These are phyloP conservation scores for Callorhinus ursinus DNA, from an alignment of 2,113 vertebrate genomes.

Conservation along the genomic window DNA sequence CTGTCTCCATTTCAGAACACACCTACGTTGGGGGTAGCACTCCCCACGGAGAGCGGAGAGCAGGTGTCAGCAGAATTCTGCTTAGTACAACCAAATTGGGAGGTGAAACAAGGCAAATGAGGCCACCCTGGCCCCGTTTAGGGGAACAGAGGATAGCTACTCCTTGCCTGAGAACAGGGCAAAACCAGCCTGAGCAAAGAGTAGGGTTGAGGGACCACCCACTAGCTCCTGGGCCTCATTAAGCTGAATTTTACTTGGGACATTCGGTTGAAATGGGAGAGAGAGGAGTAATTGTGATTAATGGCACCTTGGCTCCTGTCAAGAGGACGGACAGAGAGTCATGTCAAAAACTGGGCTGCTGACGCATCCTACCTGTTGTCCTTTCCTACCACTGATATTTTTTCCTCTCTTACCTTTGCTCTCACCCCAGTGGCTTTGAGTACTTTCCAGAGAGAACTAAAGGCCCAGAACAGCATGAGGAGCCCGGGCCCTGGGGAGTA, in stretches of 20 bases:
- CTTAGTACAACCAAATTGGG: neutral
- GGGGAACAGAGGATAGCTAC: neutral
- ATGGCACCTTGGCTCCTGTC: constrained; percentile 9
- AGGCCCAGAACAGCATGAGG: neutral
- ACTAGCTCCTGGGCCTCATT: constrained; percentile 19
- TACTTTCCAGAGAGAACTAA: neutral
- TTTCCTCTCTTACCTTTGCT: neutral
- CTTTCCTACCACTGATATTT: neutral
- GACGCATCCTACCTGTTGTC: neutral
- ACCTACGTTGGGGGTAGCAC: neutral
- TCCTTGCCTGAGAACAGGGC: neutral
- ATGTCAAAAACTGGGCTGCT: neutral
- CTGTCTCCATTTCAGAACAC: neutral
- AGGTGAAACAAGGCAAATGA: neutral
- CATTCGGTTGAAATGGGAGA: constrained; percentile 31
- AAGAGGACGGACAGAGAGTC: neutral
- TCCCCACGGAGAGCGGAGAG: neutral
- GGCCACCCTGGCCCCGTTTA: neutral
- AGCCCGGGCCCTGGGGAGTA: neutral
- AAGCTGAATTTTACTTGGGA: neutral
- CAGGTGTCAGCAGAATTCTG: neutral
- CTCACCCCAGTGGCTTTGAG: neutral
- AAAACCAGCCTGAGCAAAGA: neutral
- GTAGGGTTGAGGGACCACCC: neutral
- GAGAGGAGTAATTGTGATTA: constrained; percentile 51